phyloP scores from a whole-genome alignment of 1,140 invertebrate species.

The Cecropterus lyciades region DNA sequence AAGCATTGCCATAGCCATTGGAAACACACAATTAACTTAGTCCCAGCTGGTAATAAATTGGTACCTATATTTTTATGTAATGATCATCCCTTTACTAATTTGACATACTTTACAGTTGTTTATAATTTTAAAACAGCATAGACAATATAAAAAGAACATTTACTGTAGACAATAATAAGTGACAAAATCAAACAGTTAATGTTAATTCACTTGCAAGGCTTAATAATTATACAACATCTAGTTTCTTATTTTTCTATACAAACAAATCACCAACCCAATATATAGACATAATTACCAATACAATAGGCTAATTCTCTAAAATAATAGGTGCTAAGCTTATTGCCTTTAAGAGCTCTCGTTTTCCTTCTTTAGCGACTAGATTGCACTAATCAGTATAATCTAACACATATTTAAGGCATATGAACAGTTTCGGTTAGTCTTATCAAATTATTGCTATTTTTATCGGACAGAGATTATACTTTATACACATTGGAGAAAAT shows the following conservation, averaged over 20 bases:
- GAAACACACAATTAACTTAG: no score
- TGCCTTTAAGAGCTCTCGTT: background rate
- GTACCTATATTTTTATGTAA: no score
- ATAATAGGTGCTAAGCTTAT: background rate
- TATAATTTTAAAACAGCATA: no score
- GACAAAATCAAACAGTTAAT: background rate
- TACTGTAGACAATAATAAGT: background rate
- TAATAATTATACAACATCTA: background rate
- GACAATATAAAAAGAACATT: no score
- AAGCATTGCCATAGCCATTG: no score
- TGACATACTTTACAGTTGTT: no score
- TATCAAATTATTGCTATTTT: slow-evolving; percentile 27
- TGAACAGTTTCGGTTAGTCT: slow-evolving; percentile 16
- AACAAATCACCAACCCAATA: background rate
- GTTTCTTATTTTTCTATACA: background rate
- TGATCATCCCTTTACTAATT: no score
- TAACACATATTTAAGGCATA: slow-evolving; percentile 9
- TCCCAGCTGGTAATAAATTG: no score
- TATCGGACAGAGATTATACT: background rate
- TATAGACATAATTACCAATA: no score
- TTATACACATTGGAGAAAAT: no score
- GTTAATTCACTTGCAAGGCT: background rate
- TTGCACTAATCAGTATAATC: background rate
- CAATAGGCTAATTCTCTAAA: no score
- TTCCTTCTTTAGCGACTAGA: background rate